These are phyloP conservation scores for Drosophila navojoa DNA, from an alignment of 1,140 invertebrate species.

Conservation along the genomic window DNA sequence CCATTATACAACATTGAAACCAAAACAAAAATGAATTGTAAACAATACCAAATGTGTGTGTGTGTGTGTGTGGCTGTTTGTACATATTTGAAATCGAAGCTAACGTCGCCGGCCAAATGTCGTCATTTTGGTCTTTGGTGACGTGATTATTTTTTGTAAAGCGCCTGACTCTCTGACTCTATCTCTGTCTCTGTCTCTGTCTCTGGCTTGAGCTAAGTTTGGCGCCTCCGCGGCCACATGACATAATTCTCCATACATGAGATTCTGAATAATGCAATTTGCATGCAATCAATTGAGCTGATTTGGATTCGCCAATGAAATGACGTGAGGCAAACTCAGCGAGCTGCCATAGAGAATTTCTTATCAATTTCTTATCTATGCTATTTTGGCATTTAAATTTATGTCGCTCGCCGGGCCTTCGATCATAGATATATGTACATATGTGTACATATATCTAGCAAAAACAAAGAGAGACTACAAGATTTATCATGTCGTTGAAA, in stretches of 20 bases:
- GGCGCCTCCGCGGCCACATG: constrained; percentile 16
- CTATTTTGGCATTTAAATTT: not conserved
- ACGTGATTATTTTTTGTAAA: constrained; percentile 42
- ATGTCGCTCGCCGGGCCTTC: constrained; percentile 15
- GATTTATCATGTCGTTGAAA: constrained; percentile 45
- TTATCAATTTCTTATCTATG: not conserved
- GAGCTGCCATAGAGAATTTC: too few species aligned
- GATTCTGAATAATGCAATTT: constrained; percentile 22
- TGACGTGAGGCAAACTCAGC: not conserved
- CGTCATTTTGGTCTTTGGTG: constrained; percentile 47
- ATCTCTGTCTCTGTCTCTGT: not conserved
- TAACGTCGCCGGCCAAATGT: constrained; percentile 45
- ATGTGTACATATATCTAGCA: constrained; percentile 10
- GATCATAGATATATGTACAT: constrained; percentile 7
- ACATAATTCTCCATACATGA: constrained; percentile 37
- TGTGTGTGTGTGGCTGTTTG: constrained; percentile 7
- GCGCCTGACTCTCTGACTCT: not conserved
- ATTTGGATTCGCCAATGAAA: not conserved
- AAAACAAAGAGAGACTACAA: constrained; percentile 20
- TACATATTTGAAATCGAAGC: constrained; percentile 29
- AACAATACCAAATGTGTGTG: constrained; percentile 32
- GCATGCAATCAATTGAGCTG: constrained; percentile 24
- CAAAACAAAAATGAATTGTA: constrained; percentile 26
- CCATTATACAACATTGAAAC: constrained; percentile 33
- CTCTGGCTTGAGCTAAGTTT: constrained; percentile 1